Base-by-base conservation (phyloP, 2,888 invertebrate species). In the Noctua janthe region DNA sequence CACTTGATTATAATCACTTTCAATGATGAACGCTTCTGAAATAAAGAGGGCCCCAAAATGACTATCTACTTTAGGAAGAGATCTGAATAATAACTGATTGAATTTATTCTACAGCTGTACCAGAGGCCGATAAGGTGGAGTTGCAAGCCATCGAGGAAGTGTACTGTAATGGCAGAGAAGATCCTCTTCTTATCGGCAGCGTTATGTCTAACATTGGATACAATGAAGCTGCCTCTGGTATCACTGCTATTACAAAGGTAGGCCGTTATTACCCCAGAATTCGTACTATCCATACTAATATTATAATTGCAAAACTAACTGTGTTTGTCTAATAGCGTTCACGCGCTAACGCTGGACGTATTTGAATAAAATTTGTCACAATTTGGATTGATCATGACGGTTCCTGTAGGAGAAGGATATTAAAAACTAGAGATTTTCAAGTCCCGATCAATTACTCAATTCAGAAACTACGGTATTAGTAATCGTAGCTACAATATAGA, bases 71-170 rank as follows among this genome's bases (percentile, higher is more conserved):
- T 11, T 15, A 43, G 11, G 11, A 47, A n/a, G 6, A 71, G 17
- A 56, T 11, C 0, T 29, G 2, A 39, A 39, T 1, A 56, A 62
- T 83, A 59, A 76, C 8, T 5, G 1, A 47, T 35, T 13, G 2
- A 13, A n/a, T 86, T 17, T 47, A 56, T 74, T 64, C 10, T 0
- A 43, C 84, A 93, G 94, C 91, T 76, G 97, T 97, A 15, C 97
- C 93, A 64, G 94, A 97, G 15, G 97, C 97, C 35, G 98, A 98
- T 91, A 98, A 97, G 71, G 96, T 97, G 82, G 98, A 98, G 91
- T 94, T 98, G 49, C 97, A 97, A 90, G 97, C 97, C 11, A 96
- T 98, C 78, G 96, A 97, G 66, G 95, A 97, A 81, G 95, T 97
- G 6, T 97, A 97, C 91, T 97, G 97, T 89, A 90, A 94, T 13